These are phyloP conservation scores for Podotricha telesiphe DNA, from an alignment of 2,888 invertebrate species.

Conservation along the genomic window DNA sequence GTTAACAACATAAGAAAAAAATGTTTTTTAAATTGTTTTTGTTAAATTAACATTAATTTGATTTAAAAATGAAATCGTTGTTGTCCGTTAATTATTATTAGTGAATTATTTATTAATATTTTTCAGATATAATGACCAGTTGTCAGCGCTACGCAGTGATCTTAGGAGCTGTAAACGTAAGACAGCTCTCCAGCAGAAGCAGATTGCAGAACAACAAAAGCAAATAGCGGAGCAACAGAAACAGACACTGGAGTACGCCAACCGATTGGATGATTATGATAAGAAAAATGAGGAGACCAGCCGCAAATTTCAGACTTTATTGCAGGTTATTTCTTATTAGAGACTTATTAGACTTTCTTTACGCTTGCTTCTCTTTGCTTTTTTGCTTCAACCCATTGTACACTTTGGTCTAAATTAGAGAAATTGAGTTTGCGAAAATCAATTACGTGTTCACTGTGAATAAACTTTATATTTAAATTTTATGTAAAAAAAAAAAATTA, in stretches of 20 bases:
- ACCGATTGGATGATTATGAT: constrained; percentile 94
- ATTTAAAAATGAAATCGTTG: background rate
- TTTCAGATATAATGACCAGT: constrained; percentile 89
- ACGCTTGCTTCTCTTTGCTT: too few species aligned
- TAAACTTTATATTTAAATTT: too few species aligned
- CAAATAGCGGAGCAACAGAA: constrained; percentile 89
- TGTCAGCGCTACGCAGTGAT: constrained; percentile 90
- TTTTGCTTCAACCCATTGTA: too few species aligned
- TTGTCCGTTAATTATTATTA: background rate
- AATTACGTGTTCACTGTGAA: too few species aligned
- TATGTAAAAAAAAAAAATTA: too few species aligned
- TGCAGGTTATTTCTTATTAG: constrained; percentile 83
- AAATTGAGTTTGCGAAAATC: too few species aligned
- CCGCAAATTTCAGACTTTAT: constrained; percentile 92
- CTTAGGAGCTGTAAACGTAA: constrained; percentile 91
- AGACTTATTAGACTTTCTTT: background rate
- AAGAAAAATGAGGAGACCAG: constrained; percentile 96
- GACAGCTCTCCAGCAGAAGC: constrained; percentile 93
- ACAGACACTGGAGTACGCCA: constrained; percentile 90
- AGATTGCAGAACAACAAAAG: constrained; percentile 90
- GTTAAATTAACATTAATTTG: background rate
- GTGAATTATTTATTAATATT: background rate
- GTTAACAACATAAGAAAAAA: too few species aligned
- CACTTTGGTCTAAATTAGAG: too few species aligned
- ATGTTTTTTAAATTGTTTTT: too few species aligned